Conservation (phyloP, 2,797 vertebrate species). For the Eidolon dupreanum region DNA sequence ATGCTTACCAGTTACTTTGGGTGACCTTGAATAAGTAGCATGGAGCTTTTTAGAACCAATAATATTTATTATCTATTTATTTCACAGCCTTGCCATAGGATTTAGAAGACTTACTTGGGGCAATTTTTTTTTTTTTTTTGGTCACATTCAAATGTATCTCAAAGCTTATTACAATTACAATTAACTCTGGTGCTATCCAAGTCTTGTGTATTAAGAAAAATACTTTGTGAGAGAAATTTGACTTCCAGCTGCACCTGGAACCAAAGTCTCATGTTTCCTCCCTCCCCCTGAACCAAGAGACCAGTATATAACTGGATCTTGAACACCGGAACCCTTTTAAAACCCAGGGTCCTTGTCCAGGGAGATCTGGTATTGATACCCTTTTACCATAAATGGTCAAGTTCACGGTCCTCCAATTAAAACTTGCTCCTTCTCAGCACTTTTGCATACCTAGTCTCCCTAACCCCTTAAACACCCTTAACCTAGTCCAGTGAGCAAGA, state of each 20-base stretch:
- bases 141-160: slow-evolving; percentile 15
- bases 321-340: background rate
- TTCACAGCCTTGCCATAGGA: slow-evolving; percentile 27
- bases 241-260: background rate
- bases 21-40: slow-evolving; percentile 52
- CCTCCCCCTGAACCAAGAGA: background rate
- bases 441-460: background rate
- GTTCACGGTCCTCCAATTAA: background rate
- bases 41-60: background rate
- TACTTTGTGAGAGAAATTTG: slow-evolving; percentile 1
- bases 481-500: background rate
- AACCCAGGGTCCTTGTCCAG: background rate
- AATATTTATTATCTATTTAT: slow-evolving; percentile 46
- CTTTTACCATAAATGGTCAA: background rate
- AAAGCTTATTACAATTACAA: background rate
- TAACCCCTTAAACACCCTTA: background rate
- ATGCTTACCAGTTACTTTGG: background rate
- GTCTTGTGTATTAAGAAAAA: slow-evolving; percentile 29
- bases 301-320: background rate
- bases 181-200: slow-evolving; percentile 7
- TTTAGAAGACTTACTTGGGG: slow-evolving; percentile 26
- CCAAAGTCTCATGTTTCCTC: background rate
- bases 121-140: background rate
- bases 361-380: background rate
- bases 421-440: background rate